A percentile compares a stretch with the other conserved stretches of the same genome.
Evolutionary conservation across 2,113 vertebrate genomes (phyloP).

Genomic region (Phylloscopus whistleri): DNA sequence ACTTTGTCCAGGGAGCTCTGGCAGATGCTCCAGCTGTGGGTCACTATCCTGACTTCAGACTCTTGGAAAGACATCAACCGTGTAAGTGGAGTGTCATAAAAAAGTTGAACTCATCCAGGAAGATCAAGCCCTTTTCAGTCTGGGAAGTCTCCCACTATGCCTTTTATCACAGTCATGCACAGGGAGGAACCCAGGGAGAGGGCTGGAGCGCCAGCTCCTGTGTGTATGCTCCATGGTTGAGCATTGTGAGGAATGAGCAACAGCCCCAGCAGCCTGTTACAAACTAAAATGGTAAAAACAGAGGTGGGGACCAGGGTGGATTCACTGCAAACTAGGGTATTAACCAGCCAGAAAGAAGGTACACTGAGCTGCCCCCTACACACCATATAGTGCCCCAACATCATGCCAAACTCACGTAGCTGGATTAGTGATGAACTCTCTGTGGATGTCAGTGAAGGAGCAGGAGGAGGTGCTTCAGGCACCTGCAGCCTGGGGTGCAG

Average conservation of each 20-base stretch:
- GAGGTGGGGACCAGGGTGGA: fast-evolving
- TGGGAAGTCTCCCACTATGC: not conserved
- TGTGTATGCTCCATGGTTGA: fast-evolving
- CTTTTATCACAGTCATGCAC: not conserved
- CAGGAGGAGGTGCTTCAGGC: not conserved
- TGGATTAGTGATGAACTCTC: not conserved
- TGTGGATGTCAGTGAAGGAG: not conserved
- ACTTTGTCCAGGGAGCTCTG: not conserved
- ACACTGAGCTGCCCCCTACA: not conserved
- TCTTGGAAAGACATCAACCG: not conserved
- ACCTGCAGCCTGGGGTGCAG: not conserved
- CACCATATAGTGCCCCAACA: not conserved
- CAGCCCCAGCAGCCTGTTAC: not conserved
- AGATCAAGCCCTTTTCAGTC: not conserved
- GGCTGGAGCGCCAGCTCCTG: not conserved
- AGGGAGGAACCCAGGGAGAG: not conserved
- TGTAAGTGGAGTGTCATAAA: not conserved
- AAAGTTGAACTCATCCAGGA: not conserved
- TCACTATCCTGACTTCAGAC: not conserved
- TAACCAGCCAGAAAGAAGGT: not conserved
- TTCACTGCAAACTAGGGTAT: not conserved
- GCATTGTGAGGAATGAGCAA: not conserved
- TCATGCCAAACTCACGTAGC: not conserved
- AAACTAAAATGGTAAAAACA: not conserved
- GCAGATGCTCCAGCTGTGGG: not conserved